Conservation (phyloP, 2,888 invertebrate species). For the Drosophila lutescens region DNA sequence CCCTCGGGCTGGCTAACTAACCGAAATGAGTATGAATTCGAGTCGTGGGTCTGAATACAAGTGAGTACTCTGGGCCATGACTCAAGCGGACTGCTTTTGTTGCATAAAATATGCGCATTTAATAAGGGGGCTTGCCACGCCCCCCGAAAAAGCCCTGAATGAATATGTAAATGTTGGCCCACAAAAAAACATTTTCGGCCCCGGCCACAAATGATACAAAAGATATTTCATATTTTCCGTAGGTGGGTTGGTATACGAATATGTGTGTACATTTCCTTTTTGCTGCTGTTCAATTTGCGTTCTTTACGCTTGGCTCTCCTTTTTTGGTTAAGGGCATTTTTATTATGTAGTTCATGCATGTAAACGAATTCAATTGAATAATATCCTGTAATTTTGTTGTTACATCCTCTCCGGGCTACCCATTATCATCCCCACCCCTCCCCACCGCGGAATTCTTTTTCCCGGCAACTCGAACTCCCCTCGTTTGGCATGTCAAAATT, state of each 20-base stretch:
- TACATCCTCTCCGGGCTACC: constrained; percentile 52
- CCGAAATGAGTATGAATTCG: constrained; percentile 37
- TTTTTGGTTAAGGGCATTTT: constrained; percentile 60
- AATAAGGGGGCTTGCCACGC: constrained; percentile 57
- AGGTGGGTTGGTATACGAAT: not conserved
- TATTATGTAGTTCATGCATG: constrained; percentile 77
- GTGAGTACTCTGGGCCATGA: constrained; percentile 19
- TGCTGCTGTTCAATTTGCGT: constrained; percentile 15
- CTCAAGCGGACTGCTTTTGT: constrained; percentile 36
- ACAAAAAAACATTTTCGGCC: constrained; percentile 49
- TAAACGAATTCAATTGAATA: constrained; percentile 82
- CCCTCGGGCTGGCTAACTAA: constrained; percentile 42
- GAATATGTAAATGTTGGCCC: constrained; percentile 60
- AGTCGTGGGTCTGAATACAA: constrained; percentile 30
- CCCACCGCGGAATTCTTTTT: not conserved
- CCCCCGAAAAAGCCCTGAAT: constrained; percentile 26
- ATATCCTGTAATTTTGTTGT: constrained; percentile 81
- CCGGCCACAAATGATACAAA: constrained; percentile 49
- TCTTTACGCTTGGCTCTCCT: constrained; percentile 31
- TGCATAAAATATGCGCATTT: constrained; percentile 78
- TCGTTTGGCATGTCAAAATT: constrained; percentile 70
- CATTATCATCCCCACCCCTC: constrained; percentile 17
- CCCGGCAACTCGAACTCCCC: constrained; percentile 9
- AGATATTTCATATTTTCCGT: constrained; percentile 41
- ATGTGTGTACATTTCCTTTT: constrained; percentile 22